A percentile compares a stretch with the other conserved stretches of the same genome.
These are phyloP conservation scores for Hypercompe scribonia DNA, from an alignment of 2,888 invertebrate genomes.

Conservation along the genomic window DNA sequence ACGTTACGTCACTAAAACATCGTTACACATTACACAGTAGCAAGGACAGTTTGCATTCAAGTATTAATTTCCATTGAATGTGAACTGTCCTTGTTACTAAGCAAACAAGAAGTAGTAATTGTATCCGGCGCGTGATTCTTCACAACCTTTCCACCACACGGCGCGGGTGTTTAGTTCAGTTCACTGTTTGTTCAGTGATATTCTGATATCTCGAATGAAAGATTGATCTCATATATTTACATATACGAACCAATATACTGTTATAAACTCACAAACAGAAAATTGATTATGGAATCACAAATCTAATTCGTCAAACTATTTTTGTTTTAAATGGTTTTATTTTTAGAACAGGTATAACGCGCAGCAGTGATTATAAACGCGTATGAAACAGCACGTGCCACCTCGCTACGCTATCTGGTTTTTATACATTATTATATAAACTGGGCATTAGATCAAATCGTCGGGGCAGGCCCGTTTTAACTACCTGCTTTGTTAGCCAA, in stretches of 20 bases:
- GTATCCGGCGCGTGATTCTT: not conserved
- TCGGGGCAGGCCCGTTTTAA: slow-evolving; percentile 37
- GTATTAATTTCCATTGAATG: no score
- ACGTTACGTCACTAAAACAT: not conserved
- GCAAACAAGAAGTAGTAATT: not conserved
- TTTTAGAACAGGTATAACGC: no score
- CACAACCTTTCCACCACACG: no score
- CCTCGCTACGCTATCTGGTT: not conserved
- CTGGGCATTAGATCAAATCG: slow-evolving; percentile 12
- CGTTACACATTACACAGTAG: not conserved
- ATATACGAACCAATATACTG: not conserved
- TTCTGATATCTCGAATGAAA: not conserved
- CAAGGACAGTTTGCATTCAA: not conserved
- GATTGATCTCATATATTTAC: not conserved
- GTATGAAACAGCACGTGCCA: not conserved
- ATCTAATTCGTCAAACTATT: not conserved
- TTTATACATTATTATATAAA: not conserved
- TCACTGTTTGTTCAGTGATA: not conserved
- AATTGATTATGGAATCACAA: not conserved
- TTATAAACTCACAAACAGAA: not conserved
- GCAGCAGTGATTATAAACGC: not conserved
- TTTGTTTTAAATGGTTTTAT: no score
- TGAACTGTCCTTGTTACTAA: no score
- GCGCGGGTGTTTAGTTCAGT: no score
- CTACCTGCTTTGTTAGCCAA: slow-evolving; percentile 20